Percentiles rank a stretch among this genome's conserved stretches.
phyloP scores from a whole-genome alignment of 2,113 vertebrate genomes.

The Eublepharis macularius region DNA sequence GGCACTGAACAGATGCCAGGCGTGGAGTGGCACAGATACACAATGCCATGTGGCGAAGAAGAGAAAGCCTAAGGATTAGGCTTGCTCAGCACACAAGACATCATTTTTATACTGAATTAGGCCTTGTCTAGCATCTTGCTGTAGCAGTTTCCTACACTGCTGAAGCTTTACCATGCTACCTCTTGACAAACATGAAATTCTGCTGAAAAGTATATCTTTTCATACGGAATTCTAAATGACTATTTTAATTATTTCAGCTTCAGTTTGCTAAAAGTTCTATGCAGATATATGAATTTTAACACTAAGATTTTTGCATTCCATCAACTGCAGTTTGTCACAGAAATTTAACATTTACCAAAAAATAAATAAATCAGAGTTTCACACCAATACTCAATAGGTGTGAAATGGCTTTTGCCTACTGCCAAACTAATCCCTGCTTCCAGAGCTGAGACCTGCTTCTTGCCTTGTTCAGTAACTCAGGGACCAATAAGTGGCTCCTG shows the following conservation, averaged over 20 bases:
- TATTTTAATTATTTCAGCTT: not conserved
- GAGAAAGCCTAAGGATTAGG: slow-evolving; percentile 60
- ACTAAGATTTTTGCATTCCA: not conserved
- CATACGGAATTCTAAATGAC: not conserved
- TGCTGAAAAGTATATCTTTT: not conserved
- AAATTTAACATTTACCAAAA: not conserved
- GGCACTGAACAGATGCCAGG: slow-evolving; percentile 75
- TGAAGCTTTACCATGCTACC: not conserved
- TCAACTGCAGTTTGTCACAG: not conserved
- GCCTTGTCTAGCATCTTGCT: not conserved
- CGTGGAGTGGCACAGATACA: slow-evolving; percentile 69
- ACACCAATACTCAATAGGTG: not conserved
- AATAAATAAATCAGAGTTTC: not conserved
- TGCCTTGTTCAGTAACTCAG: too few relatives aligned
- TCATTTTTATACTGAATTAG: slow-evolving; percentile 50
- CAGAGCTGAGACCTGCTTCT: too few relatives aligned
- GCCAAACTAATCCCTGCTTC: too few relatives aligned
- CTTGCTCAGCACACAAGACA: slow-evolving; percentile 49
- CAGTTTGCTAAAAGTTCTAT: not conserved
- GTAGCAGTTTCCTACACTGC: not conserved
- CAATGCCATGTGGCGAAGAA: slow-evolving; percentile 48
- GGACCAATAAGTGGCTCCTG: too few relatives aligned
- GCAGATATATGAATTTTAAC: not conserved
- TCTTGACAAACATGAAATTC: not conserved
- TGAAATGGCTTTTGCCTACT: too few relatives aligned